Evolutionary conservation across 2,113 vertebrate species (phyloP).

Genomic region (Otolemur garnettii): DNA sequence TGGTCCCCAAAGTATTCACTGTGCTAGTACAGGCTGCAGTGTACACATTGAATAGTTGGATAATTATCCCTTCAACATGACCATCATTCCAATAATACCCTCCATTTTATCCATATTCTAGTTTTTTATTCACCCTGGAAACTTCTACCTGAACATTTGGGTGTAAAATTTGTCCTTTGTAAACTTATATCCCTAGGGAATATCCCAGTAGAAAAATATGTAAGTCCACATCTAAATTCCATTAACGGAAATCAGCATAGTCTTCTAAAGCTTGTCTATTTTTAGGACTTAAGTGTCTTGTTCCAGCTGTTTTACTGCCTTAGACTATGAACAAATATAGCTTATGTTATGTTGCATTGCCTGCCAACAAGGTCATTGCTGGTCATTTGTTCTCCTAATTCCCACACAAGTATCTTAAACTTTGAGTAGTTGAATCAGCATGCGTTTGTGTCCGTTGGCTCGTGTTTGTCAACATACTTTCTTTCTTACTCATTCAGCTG

Average conservation of each 20-base stretch:
- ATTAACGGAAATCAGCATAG: slow-evolving; percentile 64
- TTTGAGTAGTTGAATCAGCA: slow-evolving; percentile 25
- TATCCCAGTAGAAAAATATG: slow-evolving; percentile 26
- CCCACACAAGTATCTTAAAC: slow-evolving; percentile 57
- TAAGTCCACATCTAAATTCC: slow-evolving; percentile 65
- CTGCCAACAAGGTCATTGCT: slow-evolving; percentile 71
- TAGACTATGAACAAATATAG: slow-evolving; percentile 67
- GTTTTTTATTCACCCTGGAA: background rate
- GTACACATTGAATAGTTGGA: background rate
- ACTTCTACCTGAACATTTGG: background rate
- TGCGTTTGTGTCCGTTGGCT: slow-evolving; percentile 57
- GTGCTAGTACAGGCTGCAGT: background rate
- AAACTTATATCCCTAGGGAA: slow-evolving; percentile 43
- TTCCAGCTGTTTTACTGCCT: slow-evolving; percentile 66
- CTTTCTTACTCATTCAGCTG: slow-evolving; percentile 48
- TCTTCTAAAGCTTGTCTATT: slow-evolving; percentile 62
- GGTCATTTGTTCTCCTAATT: slow-evolving; percentile 71
- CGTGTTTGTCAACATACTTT: slow-evolving; percentile 58
- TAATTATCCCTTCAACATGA: background rate
- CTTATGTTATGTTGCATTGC: background rate
- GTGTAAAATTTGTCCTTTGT: slow-evolving; percentile 33
- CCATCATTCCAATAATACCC: background rate
- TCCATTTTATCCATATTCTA: background rate
- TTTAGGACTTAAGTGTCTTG: slow-evolving; percentile 64
- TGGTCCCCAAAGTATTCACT: background rate